Percentiles rank a stretch among this genome's conserved stretches.
These are phyloP conservation scores for Hypomecis atomaria DNA, from an alignment of 2,888 invertebrate genomes.

Conservation along the genomic window DNA sequence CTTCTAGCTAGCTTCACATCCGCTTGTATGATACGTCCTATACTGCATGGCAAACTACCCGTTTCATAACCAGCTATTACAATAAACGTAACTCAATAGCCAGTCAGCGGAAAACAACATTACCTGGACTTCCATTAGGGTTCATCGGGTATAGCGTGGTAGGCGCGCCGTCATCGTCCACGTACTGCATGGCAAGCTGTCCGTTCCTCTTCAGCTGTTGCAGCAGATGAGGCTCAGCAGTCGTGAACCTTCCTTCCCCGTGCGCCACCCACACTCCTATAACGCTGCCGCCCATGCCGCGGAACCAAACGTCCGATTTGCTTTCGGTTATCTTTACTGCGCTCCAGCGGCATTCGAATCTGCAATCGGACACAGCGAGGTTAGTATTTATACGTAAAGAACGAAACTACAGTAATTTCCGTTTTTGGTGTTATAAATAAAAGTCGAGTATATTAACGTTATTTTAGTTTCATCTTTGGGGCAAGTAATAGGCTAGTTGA, in stretches of 20 bases:
- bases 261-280: conserved; percentile 99
- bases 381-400: background rate
- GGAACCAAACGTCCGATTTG: conserved; percentile 91
- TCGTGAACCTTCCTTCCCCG: conserved; percentile 94
- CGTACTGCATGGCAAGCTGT: conserved; percentile 92
- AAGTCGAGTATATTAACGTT: too few species aligned
- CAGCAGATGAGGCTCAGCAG: conserved; percentile 79
- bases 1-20: too few species aligned
- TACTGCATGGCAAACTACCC: too few species aligned
- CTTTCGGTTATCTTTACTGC: conserved; percentile 89
- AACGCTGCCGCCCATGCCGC: conserved; percentile 93
- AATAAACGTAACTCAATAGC: too few species aligned
- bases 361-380: conserved; percentile 38
- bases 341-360: conserved; percentile 90
- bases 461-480: too few species aligned
- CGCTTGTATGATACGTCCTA: too few species aligned
- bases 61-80: too few species aligned
- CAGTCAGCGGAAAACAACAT: conserved; percentile 31
- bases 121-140: conserved; percentile 94
- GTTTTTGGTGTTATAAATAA: too few species aligned
- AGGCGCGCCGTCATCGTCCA: conserved; percentile 90
- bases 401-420: background rate
- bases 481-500: too few species aligned
- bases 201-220: conserved; percentile 79
- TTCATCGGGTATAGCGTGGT: conserved; percentile 96